A percentile compares a stretch with the other conserved stretches of the same genome.
phyloP scores from a whole-genome alignment of 2,113 vertebrate species.

The Desmodus rotundus region DNA sequence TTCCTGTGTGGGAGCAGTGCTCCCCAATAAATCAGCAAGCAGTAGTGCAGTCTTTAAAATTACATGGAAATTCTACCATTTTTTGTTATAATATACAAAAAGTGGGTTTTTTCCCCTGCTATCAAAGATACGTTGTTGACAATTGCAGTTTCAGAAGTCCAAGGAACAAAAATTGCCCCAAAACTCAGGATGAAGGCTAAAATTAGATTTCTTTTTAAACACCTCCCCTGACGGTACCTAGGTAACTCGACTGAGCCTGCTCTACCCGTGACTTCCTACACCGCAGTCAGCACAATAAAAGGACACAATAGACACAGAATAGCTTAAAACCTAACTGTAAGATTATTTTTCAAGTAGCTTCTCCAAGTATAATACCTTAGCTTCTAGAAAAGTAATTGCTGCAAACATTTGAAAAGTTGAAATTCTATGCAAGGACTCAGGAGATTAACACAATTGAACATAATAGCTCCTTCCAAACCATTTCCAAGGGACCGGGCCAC shows the following conservation, averaged over 20 bases:
- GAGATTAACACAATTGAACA: conserved; percentile 62
- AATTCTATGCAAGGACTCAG: conserved; percentile 44
- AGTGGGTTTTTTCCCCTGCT: background rate
- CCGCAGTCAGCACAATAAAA: conserved; percentile 20
- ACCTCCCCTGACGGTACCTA: background rate
- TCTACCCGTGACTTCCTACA: conserved; percentile 4
- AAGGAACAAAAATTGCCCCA: conserved; percentile 8
- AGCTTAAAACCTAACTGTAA: conserved; percentile 41
- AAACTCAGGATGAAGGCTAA: conserved; percentile 53
- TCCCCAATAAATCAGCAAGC: conserved; percentile 37
- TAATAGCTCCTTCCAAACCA: conserved; percentile 55
- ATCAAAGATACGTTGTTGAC: conserved; percentile 45
- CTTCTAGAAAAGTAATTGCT: conserved; percentile 55
- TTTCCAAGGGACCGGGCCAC: conserved; percentile 23
- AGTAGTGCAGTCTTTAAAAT: conserved; percentile 1
- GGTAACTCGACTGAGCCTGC: background rate
- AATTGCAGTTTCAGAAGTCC: conserved; percentile 45
- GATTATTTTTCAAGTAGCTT: conserved; percentile 61
- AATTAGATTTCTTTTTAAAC: conserved; percentile 56
- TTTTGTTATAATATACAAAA: conserved; percentile 23
- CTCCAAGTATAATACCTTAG: conserved; percentile 57
- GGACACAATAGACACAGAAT: conserved; percentile 47
- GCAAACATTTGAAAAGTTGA: conserved; percentile 61
- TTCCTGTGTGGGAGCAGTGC: background rate
- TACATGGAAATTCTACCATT: background rate